These are phyloP conservation scores for Athalia circularis DNA, from an alignment of 2,888 invertebrate genomes.

Conservation along the genomic window DNA sequence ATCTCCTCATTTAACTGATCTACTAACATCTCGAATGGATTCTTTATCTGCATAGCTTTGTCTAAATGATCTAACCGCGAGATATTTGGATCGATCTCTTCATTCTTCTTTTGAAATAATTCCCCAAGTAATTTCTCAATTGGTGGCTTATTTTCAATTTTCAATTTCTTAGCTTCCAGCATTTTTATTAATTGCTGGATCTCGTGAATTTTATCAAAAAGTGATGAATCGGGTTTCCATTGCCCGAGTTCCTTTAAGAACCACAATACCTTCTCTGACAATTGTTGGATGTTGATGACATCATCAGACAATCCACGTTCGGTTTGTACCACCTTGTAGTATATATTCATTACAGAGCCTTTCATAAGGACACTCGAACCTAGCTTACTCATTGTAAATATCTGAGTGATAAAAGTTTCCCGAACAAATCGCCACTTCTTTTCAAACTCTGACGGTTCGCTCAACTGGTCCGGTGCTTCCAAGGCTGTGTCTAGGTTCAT, in stretches of 20 bases:
- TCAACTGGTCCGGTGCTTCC: neutral
- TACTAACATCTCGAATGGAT: conserved; percentile 52
- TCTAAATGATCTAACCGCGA: conserved; percentile 49
- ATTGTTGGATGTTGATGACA: conserved; percentile 13
- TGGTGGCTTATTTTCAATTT: conserved; percentile 42
- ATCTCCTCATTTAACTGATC: conserved; percentile 41
- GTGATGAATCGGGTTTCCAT: conserved; percentile 55
- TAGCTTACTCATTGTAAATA: conserved; percentile 58
- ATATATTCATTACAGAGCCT: conserved; percentile 54
- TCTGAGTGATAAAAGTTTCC: conserved; percentile 62
- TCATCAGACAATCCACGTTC: conserved; percentile 53
- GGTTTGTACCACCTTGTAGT: conserved; percentile 59
- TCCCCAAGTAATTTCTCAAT: conserved; percentile 47
- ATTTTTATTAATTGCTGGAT: conserved; percentile 50
- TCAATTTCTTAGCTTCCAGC: conserved; percentile 34
- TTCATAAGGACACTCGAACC: conserved; percentile 57
- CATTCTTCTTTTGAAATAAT: conserved; percentile 53
- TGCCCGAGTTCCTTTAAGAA: conserved; percentile 64
- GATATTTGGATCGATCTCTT: conserved; percentile 52
- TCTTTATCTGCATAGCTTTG: conserved; percentile 46
- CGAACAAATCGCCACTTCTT: conserved; percentile 64
- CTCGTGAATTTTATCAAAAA: conserved; percentile 49
- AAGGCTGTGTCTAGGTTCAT: conserved; percentile 21
- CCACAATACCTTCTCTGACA: conserved; percentile 59
- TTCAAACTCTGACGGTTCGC: conserved; percentile 52